Evolutionary conservation across 1,140 invertebrate genomes (phyloP).

Genomic region (Pseudomyrmex dendroicus): DNA sequence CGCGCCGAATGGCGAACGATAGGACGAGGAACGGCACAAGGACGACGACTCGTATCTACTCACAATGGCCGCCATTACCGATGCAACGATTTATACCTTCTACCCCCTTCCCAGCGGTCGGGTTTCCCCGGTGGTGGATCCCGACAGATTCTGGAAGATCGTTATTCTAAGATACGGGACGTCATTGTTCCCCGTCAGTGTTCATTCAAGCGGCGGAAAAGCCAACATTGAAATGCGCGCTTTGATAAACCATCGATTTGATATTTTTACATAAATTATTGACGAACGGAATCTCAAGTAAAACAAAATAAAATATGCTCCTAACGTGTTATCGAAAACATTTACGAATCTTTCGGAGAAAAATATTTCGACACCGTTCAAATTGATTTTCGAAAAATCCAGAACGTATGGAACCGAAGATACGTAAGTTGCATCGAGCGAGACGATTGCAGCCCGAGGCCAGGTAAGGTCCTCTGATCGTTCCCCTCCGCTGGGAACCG

Average conservation of each 20-base stretch:
- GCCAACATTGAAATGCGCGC: neutral
- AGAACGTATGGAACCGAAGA: conserved; percentile 11
- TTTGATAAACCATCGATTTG: neutral
- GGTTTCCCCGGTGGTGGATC: conserved; percentile 3
- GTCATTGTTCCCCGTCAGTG: conserved; percentile 43
- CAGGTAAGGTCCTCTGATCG: conserved; percentile 23
- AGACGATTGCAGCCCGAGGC: conserved; percentile 24
- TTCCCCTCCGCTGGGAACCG: conserved; percentile 55
- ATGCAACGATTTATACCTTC: conserved; percentile 78
- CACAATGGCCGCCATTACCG: conserved; percentile 79
- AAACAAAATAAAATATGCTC: neutral
- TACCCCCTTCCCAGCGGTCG: conserved; percentile 60
- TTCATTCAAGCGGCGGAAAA: neutral
- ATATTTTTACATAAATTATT: neutral
- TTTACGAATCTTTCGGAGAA: neutral
- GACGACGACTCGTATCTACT: conserved; percentile 64
- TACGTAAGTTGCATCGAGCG: conserved; percentile 19
- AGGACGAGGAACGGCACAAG: conserved; percentile 53
- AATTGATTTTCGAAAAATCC: conserved; percentile 28
- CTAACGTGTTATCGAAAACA: neutral
- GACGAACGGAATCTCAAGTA: neutral
- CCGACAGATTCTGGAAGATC: neutral
- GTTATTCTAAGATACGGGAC: conserved; percentile 46
- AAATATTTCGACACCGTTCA: neutral
- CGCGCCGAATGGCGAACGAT: conserved; percentile 57